These are phyloP conservation scores for Palythoa caribaeorum DNA, from an alignment of 92 coral and sea anemone genomes.

Conservation along the genomic window DNA sequence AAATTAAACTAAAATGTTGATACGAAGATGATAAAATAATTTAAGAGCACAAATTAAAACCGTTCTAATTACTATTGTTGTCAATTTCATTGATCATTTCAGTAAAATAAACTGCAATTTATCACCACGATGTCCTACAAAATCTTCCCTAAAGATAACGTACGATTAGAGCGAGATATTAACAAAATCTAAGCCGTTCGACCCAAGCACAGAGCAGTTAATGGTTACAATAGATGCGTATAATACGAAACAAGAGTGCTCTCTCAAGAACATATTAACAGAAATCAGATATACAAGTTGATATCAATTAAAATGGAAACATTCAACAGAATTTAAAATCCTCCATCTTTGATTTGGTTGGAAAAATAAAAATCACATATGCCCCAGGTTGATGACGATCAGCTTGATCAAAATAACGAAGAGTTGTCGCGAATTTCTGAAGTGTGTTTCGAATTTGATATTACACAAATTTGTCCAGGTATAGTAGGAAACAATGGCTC, in stretches of 20 bases:
- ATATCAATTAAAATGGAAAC: too few relatives aligned
- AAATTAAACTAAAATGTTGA: background rate
- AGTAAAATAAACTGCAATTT: too few relatives aligned
- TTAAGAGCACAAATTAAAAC: background rate
- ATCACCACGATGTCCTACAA: too few relatives aligned
- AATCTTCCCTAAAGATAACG: too few relatives aligned
- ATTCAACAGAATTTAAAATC: too few relatives aligned
- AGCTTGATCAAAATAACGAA: background rate
- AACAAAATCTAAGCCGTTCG: too few relatives aligned
- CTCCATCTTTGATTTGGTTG: background rate
- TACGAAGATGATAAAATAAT: background rate
- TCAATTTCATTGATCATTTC: background rate
- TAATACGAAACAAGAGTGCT: too few relatives aligned
- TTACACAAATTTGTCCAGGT: background rate
- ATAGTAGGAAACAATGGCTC: background rate
- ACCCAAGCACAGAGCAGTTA: too few relatives aligned
- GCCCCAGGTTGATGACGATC: constrained; percentile 26
- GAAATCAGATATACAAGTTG: too few relatives aligned
- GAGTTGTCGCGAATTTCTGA: background rate
- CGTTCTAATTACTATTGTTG: background rate
- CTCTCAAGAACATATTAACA: too few relatives aligned
- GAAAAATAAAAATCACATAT: background rate
- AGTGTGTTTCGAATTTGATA: background rate
- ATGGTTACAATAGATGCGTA: too few relatives aligned
- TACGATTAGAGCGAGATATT: too few relatives aligned